Conservation (phyloP, 1,140 invertebrate species). For the Pachypeltis micranthus region DNA sequence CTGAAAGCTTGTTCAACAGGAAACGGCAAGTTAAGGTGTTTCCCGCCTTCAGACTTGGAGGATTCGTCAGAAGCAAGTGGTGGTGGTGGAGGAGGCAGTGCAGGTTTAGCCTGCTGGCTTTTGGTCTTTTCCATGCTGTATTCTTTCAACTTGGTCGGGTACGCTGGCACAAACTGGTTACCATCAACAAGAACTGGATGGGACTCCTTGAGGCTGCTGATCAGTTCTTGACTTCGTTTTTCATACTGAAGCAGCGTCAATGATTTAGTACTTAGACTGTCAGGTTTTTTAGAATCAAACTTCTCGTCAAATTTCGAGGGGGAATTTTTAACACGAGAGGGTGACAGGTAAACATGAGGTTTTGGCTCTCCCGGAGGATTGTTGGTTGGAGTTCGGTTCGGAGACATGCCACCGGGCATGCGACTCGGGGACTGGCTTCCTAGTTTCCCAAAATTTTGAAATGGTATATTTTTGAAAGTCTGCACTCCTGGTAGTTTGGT, state of each 20-base stretch:
- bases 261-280: constrained; percentile 11
- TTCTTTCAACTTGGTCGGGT: neutral
- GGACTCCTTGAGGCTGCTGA: constrained; percentile 11
- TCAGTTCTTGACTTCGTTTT: constrained; percentile 17
- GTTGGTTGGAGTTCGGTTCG: neutral
- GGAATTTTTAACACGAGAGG: neutral
- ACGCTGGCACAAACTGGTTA: neutral
- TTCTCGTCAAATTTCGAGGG: neutral
- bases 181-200: neutral
- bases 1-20: constrained; percentile 26
- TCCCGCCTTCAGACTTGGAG: constrained; percentile 19
- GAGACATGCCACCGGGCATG: neutral
- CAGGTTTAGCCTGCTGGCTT: neutral
- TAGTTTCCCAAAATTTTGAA: neutral
- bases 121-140: neutral
- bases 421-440: neutral
- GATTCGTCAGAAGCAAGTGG: neutral
- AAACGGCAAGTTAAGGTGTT: constrained; percentile 25
- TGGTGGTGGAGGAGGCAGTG: neutral
- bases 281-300: neutral
- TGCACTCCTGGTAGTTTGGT: neutral
- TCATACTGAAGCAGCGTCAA: constrained; percentile 20
- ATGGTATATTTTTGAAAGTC: neutral
- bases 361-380: neutral
- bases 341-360: neutral